Percentiles rank a stretch among this genome's conserved stretches.
phyloP scores from a whole-genome alignment of 2,888 invertebrate genomes.

The Spialia ferax region DNA sequence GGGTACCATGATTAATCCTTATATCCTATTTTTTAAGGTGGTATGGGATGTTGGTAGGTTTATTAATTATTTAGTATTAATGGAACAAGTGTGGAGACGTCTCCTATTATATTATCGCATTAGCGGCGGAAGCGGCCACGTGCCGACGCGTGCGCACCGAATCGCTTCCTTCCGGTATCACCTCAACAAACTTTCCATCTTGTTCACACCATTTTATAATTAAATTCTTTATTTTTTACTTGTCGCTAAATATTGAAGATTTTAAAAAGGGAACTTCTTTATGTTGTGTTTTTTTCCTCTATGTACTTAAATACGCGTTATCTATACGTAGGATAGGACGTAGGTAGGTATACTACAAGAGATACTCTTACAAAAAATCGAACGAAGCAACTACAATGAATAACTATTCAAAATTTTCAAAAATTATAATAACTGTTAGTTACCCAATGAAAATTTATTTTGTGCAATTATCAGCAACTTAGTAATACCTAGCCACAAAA shows the following conservation, averaged over 20 bases:
- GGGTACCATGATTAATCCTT: neutral
- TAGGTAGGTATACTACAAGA: too few relatives aligned
- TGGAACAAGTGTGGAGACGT: slow-evolving; percentile 76
- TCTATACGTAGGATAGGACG: too few relatives aligned
- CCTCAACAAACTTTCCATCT: slow-evolving; percentile 35
- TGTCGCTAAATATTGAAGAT: too few relatives aligned
- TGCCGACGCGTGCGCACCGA: slow-evolving; percentile 76
- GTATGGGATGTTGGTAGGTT: slow-evolving; percentile 43
- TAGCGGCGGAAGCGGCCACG: slow-evolving; percentile 78
- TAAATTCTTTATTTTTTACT: neutral
- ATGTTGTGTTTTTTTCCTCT: too few relatives aligned
- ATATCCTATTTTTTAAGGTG: slow-evolving; percentile 35
- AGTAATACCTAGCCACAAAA: too few relatives aligned
- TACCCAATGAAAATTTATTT: too few relatives aligned
- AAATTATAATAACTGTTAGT: too few relatives aligned
- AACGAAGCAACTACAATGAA: too few relatives aligned
- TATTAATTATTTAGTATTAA: slow-evolving; percentile 25
- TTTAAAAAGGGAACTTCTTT: neutral
- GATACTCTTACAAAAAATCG: too few relatives aligned
- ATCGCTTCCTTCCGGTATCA: slow-evolving; percentile 77
- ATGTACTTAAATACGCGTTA: too few relatives aligned
- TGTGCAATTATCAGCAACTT: too few relatives aligned
- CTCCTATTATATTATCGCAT: slow-evolving; percentile 84
- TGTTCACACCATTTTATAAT: neutral
- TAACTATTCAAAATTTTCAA: too few relatives aligned